Percentiles rank a stretch among this genome's conserved stretches.
Evolutionary conservation across 2,797 vertebrate genomes (phyloP).

Genomic region (Tapera naevia): DNA sequence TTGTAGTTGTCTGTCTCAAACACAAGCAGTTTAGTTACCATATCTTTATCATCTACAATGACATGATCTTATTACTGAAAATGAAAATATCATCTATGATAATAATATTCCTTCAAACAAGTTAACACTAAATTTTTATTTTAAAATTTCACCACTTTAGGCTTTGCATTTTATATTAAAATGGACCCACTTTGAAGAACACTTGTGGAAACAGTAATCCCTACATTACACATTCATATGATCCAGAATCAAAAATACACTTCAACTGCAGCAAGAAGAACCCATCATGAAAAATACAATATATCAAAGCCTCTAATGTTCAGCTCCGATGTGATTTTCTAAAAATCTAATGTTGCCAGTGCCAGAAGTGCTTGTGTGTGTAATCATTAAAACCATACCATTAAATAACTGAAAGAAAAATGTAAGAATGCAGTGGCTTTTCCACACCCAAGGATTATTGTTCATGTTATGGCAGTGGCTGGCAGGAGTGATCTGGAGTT

Average conservation of each 20-base stretch:
- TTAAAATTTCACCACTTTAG: neutral
- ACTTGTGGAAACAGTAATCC: neutral
- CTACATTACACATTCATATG: neutral
- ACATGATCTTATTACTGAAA: neutral
- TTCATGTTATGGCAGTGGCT: neutral
- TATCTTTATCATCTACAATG: neutral
- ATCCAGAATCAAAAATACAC: neutral
- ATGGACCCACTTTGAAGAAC: neutral
- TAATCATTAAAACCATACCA: neutral
- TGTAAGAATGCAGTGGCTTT: neutral
- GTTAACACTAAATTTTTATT: neutral
- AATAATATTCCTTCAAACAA: fast-evolving
- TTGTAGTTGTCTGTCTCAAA: neutral
- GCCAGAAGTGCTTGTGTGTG: neutral
- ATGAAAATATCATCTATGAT: neutral
- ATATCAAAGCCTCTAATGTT: neutral
- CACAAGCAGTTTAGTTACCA: neutral
- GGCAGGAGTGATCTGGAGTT: neutral
- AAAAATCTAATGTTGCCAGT: neutral
- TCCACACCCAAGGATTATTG: neutral
- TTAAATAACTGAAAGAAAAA: neutral
- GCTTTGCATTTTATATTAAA: neutral
- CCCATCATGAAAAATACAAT: neutral
- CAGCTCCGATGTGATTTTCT: neutral
- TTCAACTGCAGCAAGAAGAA: neutral